These are phyloP conservation scores for Monopis laevigella DNA, from an alignment of 2,888 invertebrate species.

Conservation along the genomic window DNA sequence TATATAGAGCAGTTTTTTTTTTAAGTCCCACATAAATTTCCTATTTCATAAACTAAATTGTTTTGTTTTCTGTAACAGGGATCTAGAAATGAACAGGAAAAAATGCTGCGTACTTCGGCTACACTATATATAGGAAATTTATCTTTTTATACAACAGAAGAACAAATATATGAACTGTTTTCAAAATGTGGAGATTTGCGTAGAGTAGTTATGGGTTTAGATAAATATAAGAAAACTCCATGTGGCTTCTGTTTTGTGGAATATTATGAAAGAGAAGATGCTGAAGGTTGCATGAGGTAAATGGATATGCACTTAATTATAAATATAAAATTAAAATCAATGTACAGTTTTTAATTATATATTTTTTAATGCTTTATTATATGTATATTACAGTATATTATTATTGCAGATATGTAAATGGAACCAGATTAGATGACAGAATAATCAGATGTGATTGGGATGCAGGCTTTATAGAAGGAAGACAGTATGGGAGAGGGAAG, in stretches of 20 bases:
- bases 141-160: constrained; percentile 98
- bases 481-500: constrained; percentile 98
- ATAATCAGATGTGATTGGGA: constrained; percentile 99
- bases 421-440: constrained; percentile 95
- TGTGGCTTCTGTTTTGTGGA: constrained; percentile 99
- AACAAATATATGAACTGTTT: constrained; percentile 97
- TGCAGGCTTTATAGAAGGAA: constrained; percentile 97
- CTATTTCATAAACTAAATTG: not conserved
- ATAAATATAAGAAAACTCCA: constrained; percentile 97
- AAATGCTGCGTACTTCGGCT: constrained; percentile 74
- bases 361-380: too few relatives aligned
- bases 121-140: constrained; percentile 98
- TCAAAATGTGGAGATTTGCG: constrained; percentile 95
- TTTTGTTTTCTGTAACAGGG: constrained; percentile 66
- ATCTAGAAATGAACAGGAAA: constrained; percentile 88
- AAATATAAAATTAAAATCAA: not conserved
- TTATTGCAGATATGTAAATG: constrained; percentile 89
- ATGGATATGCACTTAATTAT: constrained; percentile 11
- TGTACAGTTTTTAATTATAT: not conserved
- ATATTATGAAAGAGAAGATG: constrained; percentile 80
- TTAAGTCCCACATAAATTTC: constrained; percentile 10
- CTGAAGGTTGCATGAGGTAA: constrained; percentile 82
- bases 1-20: not conserved
- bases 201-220: constrained; percentile 95
- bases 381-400: not conserved